Conservation (phyloP, 2,113 vertebrate genomes). For the Lichenostomus cassidix region DNA sequence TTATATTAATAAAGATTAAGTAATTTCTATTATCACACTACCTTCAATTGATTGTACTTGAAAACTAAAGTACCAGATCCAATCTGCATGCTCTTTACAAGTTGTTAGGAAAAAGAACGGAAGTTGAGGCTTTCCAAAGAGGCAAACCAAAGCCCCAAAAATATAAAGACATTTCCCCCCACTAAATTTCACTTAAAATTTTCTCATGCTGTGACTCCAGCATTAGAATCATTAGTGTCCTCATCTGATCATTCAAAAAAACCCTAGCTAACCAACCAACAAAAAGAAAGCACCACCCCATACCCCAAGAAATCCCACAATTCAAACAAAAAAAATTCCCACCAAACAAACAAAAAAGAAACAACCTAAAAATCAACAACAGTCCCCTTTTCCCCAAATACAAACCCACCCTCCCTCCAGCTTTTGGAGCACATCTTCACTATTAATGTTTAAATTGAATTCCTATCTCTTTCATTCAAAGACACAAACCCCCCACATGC, state of each 20-base stretch:
- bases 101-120: neutral
- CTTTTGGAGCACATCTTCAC: neutral
- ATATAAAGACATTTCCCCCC: rapidly evolving
- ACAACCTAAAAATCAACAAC: neutral
- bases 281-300: neutral
- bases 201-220: neutral
- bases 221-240: neutral
- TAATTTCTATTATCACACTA: neutral
- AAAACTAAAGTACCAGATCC: neutral
- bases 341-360: neutral
- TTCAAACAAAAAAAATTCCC: neutral
- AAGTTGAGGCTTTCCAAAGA: neutral
- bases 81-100: neutral
- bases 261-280: neutral
- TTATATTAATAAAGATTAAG: neutral
- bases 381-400: neutral
- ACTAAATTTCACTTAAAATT: neutral
- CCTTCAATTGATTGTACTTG: neutral
- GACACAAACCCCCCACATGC: neutral
- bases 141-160: neutral
- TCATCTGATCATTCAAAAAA: neutral
- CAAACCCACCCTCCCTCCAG: rapidly evolving
- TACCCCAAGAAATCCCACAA: neutral
- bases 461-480: neutral
- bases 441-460: neutral